phyloP scores from a whole-genome alignment of 2,888 invertebrate genomes.

The Agonum fuliginosum region DNA sequence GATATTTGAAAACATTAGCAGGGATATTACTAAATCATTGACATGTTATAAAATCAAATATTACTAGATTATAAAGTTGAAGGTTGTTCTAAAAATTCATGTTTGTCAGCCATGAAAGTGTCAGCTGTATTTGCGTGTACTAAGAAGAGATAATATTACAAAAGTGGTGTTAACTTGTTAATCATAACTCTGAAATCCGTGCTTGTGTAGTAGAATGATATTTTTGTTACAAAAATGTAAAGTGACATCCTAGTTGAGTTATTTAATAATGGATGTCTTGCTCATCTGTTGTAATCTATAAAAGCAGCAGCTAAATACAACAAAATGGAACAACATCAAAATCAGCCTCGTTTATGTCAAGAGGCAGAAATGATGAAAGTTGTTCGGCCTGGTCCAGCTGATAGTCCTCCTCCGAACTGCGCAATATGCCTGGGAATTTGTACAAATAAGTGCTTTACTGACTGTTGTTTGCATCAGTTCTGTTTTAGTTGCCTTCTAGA shows the following conservation, averaged over 20 bases:
- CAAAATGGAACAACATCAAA: constrained; percentile 56
- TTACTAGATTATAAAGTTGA: constrained; percentile 21
- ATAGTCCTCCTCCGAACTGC: constrained; percentile 87
- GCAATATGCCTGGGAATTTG: constrained; percentile 93
- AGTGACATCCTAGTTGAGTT: constrained; percentile 8
- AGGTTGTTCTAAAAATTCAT: constrained; percentile 46
- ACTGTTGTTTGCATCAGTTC: constrained; percentile 94
- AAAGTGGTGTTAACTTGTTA: constrained; percentile 1
- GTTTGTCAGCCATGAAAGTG: constrained; percentile 58
- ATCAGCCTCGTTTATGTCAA: constrained; percentile 50
- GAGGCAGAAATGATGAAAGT: constrained; percentile 58
- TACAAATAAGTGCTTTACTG: constrained; percentile 92
- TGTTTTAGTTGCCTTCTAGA: constrained; percentile 94
- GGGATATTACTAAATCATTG: neutral
- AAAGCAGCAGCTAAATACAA: neutral
- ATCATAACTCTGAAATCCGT: neutral
- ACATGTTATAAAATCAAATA: neutral
- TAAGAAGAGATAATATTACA: neutral
- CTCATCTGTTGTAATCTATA: constrained; percentile 10
- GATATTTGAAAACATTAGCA: neutral
- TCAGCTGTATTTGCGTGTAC: constrained; percentile 36
- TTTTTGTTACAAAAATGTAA: neutral
- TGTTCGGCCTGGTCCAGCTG: constrained; percentile 62
- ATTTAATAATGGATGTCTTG: neutral
- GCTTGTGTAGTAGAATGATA: neutral